Evolutionary conservation across 2,888 invertebrate species (phyloP).

Genomic region (Lithosia quadra): DNA sequence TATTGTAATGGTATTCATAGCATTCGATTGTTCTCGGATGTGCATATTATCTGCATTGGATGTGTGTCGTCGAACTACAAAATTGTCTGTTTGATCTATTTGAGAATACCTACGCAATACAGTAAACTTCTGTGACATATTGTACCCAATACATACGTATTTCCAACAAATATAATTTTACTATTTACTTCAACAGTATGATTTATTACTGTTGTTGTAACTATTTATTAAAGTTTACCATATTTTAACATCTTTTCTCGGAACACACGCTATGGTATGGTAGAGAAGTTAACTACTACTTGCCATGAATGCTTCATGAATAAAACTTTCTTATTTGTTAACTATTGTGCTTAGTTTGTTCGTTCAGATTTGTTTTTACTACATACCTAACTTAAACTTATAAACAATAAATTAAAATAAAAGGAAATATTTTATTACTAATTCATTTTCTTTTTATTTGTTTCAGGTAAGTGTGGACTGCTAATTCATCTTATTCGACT

Average conservation of each 20-base stretch:
- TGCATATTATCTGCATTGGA: constrained; percentile 39
- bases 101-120: constrained; percentile 23
- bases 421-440: too few species aligned
- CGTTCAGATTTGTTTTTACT: too few species aligned
- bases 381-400: too few species aligned
- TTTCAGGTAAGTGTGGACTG: too few species aligned
- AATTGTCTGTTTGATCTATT: constrained; percentile 45
- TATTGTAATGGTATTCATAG: constrained; percentile 50
- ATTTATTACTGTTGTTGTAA: background rate
- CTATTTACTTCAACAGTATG: background rate
- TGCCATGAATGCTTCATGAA: too few species aligned
- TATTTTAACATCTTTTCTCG: background rate
- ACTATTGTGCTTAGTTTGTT: background rate
- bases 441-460: too few species aligned
- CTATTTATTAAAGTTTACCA: background rate
- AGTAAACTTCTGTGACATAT: constrained; percentile 4
- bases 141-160: background rate
- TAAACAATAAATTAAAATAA: too few species aligned
- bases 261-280: background rate
- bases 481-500: too few species aligned
- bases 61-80: constrained; percentile 50
- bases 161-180: constrained; percentile 1
- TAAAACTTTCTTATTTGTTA: background rate
- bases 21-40: constrained; percentile 51
- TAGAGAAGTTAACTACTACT: too few species aligned